These are phyloP conservation scores for Pachyrhynchus sulphureomaculatus DNA, from an alignment of 1,140 invertebrate genomes.

Conservation along the genomic window DNA sequence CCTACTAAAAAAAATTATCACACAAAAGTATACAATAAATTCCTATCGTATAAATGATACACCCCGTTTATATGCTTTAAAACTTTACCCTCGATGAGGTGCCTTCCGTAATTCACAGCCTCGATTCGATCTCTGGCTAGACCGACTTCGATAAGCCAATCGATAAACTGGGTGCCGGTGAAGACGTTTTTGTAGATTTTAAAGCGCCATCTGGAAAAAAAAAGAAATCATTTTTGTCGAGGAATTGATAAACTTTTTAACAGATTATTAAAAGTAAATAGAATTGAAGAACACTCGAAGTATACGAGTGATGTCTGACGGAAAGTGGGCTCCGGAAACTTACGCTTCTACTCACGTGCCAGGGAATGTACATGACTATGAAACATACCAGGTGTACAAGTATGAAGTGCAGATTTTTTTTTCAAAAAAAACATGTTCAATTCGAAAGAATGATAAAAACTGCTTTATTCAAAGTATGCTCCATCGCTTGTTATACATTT, in stretches of 20 bases:
- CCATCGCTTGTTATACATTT: too few species aligned
- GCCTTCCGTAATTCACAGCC: slow-evolving; percentile 78
- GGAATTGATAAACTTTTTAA: slow-evolving; percentile 14
- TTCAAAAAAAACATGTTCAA: too few species aligned
- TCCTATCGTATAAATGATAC: slow-evolving; percentile 77
- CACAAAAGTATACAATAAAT: slow-evolving; percentile 68
- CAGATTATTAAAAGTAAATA: too few species aligned
- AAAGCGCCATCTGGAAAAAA: slow-evolving; percentile 65
- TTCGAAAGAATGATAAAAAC: too few species aligned
- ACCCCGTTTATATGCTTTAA: slow-evolving; percentile 78
- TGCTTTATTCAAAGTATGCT: too few species aligned
- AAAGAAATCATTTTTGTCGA: neutral
- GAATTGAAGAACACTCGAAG: too few species aligned
- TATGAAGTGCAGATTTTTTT: too few species aligned
- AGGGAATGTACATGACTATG: too few species aligned
- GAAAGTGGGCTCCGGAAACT: too few species aligned
- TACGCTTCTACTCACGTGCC: too few species aligned
- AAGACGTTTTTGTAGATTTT: slow-evolving; percentile 78
- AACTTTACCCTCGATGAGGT: slow-evolving; percentile 79
- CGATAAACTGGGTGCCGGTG: slow-evolving; percentile 77
- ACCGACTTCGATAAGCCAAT: slow-evolving; percentile 82
- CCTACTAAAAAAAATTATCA: neutral
- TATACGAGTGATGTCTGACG: too few species aligned
- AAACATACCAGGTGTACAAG: too few species aligned
- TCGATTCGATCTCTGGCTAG: slow-evolving; percentile 73